phyloP scores from a whole-genome alignment of 2,888 invertebrate genomes.

The Crioceris asparagi region DNA sequence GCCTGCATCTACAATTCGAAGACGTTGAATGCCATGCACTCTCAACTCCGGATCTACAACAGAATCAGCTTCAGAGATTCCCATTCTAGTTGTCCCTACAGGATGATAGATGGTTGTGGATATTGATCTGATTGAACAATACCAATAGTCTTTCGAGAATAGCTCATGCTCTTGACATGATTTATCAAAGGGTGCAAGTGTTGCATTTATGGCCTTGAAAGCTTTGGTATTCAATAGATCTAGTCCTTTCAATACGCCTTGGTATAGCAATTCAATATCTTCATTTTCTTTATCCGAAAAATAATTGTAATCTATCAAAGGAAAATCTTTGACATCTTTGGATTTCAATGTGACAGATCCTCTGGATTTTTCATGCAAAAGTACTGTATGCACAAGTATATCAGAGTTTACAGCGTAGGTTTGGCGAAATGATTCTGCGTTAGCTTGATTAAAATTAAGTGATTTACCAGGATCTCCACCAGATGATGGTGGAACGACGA shows the following conservation, averaged over 20 bases:
- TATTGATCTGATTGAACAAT: not conserved
- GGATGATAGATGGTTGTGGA: slow-evolving; percentile 9
- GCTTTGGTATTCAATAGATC: not conserved
- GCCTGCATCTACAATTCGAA: slow-evolving; percentile 13
- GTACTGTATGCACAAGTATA: not conserved
- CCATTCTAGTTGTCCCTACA: slow-evolving; percentile 12
- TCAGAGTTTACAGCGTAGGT: slow-evolving; percentile 1
- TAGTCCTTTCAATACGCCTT: not conserved
- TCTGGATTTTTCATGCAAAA: slow-evolving; percentile 22
- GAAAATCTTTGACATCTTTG: slow-evolving; percentile 22
- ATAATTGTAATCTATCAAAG: slow-evolving; percentile 22
- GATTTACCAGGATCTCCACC: not conserved
- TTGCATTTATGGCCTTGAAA: not conserved
- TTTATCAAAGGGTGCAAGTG: not conserved
- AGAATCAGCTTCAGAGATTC: slow-evolving; percentile 3
- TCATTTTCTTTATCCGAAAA: slow-evolving; percentile 5
- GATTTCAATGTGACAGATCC: slow-evolving; percentile 23
- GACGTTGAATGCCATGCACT: slow-evolving; percentile 11
- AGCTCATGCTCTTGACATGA: slow-evolving; percentile 38
- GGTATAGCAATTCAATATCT: slow-evolving; percentile 2
- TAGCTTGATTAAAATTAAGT: not conserved
- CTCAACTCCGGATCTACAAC: slow-evolving; percentile 10
- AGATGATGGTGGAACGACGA: not conserved
- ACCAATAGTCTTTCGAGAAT: not conserved
- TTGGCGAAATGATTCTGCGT: too few relatives aligned